Base-by-base conservation (phyloP, 2,113 vertebrate genomes). In the Pelecanus crispus region DNA sequence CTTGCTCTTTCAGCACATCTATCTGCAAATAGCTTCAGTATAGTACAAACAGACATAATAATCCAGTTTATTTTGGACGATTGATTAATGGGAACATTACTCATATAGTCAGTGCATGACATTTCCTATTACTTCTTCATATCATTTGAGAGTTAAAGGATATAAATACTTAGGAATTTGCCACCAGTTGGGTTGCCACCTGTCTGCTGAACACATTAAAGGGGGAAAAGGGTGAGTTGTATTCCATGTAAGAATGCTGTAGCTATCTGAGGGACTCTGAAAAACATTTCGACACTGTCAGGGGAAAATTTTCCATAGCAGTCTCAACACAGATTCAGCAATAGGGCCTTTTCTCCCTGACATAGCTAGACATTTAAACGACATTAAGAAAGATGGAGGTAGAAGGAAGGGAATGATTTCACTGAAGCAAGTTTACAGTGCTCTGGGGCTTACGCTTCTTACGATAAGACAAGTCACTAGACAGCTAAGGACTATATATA, bases 121-220 rank as follows among this genome's bases (percentile, higher is more conserved):
- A 95, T 92, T 89, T 97, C 93, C 90, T 96, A 61, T 93, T 94
- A 92, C 71, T 96, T 40, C 83, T 96, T 86, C 91, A 53, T 95
- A 97, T 96, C 29, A 89, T 92, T 96, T 90, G 91, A 91, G 95
- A 94, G 81, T 89, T 95, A 84, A 95, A 94, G 88, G 91, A 96
- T 97, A 97, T 97, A 98, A 98, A 98, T 97, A 97, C 59, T 61
- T 91, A 71, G 97, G 97, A 97, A 98, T 98, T 97, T 97, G 84
- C 80, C 86, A 81, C 89, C 92, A 96, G 81, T 74, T 85, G 90
- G 68, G 75, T 90, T 5, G 73, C 96, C 97, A 97, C 96, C 96
- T 98, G 97, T 98, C 95, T 96, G 85, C 94, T 90, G 63, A 81
- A 94, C 94, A 93, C 32, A 50, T 91, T 96, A 77, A 87, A 88